These are phyloP conservation scores for Scotopteryx bipunctaria DNA, from an alignment of 2,888 invertebrate species.

Conservation along the genomic window DNA sequence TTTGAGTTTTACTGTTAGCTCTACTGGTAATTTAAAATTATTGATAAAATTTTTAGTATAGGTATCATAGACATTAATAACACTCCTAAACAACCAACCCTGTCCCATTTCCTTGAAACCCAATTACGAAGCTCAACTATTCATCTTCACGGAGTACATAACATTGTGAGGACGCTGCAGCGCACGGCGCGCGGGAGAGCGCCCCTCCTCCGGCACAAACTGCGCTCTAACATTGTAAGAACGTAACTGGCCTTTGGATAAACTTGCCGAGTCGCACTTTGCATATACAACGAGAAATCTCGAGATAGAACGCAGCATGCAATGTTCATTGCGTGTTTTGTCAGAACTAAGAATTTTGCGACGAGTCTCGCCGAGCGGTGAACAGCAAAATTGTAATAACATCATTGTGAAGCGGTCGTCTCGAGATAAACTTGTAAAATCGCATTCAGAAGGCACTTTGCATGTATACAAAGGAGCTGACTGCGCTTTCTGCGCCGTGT, in stretches of 20 bases:
- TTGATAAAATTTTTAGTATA: too few relatives aligned
- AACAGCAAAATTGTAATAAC: background rate
- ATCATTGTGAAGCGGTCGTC: background rate
- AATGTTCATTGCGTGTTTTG: slow-evolving; percentile 17
- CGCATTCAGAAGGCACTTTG: background rate
- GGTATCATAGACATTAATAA: too few relatives aligned
- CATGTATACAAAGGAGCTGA: background rate
- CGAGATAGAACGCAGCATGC: background rate
- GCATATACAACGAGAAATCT: slow-evolving; percentile 5
- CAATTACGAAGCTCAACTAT: slow-evolving; percentile 3
- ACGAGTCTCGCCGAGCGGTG: background rate
- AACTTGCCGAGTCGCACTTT: slow-evolving; percentile 15
- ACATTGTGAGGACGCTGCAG: slow-evolving; percentile 10
- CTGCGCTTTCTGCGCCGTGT: background rate
- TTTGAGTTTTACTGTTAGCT: too few relatives aligned
- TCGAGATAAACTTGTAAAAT: slow-evolving; percentile 1
- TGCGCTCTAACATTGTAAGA: slow-evolving; percentile 16
- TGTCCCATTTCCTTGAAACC: slow-evolving; percentile 3
- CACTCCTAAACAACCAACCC: too few relatives aligned
- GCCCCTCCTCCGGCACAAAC: background rate
- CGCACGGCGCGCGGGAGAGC: background rate
- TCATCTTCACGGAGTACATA: slow-evolving; percentile 12
- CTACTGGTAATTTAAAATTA: too few relatives aligned
- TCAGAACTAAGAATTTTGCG: background rate
- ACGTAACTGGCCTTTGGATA: slow-evolving; percentile 3